These are phyloP conservation scores for Orthonevra nobilis DNA, from an alignment of 2,888 invertebrate genomes.

Conservation along the genomic window DNA sequence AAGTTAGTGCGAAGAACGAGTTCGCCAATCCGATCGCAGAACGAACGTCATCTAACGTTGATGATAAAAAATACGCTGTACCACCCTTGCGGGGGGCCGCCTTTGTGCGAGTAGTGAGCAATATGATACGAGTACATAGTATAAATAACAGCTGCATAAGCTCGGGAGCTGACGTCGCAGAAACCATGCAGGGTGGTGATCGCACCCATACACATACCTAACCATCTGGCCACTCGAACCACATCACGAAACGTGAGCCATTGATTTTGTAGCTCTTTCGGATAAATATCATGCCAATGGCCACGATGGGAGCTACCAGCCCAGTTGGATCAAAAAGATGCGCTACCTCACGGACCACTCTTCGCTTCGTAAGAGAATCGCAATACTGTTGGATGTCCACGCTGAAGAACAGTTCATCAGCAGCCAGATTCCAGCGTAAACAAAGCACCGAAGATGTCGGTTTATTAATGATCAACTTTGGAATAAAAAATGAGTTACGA, in stretches of 20 bases:
- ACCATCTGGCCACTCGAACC: conserved; percentile 26
- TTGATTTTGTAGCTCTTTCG: not conserved
- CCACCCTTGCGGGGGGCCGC: conserved; percentile 10
- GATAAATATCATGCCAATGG: conserved; percentile 37
- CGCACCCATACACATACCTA: conserved; percentile 9
- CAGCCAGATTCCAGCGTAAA: conserved; percentile 14
- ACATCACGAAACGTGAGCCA: conserved; percentile 24
- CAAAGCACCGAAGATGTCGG: conserved; percentile 12
- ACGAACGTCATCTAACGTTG: conserved; percentile 4
- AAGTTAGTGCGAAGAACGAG: too few species aligned
- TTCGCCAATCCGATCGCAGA: too few species aligned
- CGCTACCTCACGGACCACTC: too few species aligned
- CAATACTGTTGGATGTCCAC: not conserved
- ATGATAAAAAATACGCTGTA: conserved; percentile 17
- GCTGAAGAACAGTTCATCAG: conserved; percentile 5
- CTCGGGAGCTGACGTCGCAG: too few species aligned
- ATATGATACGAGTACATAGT: not conserved
- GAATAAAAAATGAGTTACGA: conserved; percentile 18
- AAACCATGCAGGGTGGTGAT: too few species aligned
- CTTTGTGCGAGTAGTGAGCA: conserved; percentile 16
- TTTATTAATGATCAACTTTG: conserved; percentile 3
- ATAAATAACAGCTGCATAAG: too few species aligned
- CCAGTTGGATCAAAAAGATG: too few species aligned
- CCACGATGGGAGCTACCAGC: too few species aligned
- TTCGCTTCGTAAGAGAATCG: too few species aligned